Evolutionary conservation across 2,113 vertebrate genomes (phyloP).

Genomic region (Gasterosteus aculeatus): DNA sequence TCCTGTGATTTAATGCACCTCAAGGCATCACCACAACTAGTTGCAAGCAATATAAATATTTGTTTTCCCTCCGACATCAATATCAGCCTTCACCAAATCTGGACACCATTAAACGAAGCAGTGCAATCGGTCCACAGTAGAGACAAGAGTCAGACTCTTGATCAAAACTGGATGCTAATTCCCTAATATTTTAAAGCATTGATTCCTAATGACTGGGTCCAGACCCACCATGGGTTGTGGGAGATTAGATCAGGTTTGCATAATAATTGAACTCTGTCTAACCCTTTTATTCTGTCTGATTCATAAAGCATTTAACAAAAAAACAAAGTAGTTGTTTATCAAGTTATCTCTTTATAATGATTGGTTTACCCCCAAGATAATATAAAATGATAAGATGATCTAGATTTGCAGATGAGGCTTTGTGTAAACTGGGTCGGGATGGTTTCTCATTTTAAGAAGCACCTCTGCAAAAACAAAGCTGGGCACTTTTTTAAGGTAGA

Average conservation of each 20-base stretch:
- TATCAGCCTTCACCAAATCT: neutral
- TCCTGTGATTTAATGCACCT: constrained; percentile 46
- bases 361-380: too few relatives aligned
- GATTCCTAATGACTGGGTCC: neutral
- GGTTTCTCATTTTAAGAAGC: neutral
- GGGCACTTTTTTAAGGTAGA: too few relatives aligned
- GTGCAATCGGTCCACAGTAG: neutral
- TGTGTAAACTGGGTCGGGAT: too few relatives aligned
- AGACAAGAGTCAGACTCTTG: constrained; percentile 25
- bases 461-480: too few relatives aligned
- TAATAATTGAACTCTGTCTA: neutral
- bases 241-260: neutral
- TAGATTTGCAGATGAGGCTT: too few relatives aligned
- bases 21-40: constrained; percentile 27
- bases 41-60: constrained; percentile 12
- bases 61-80: neutral
- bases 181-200: neutral
- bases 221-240: neutral
- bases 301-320: neutral
- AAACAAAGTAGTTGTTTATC: neutral
- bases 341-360: neutral
- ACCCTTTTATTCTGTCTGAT: neutral
- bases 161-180: neutral
- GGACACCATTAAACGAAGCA: neutral
- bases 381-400: too few relatives aligned